These are phyloP conservation scores for Artibeus lituratus DNA, from an alignment of 2,797 vertebrate genomes.

Conservation along the genomic window DNA sequence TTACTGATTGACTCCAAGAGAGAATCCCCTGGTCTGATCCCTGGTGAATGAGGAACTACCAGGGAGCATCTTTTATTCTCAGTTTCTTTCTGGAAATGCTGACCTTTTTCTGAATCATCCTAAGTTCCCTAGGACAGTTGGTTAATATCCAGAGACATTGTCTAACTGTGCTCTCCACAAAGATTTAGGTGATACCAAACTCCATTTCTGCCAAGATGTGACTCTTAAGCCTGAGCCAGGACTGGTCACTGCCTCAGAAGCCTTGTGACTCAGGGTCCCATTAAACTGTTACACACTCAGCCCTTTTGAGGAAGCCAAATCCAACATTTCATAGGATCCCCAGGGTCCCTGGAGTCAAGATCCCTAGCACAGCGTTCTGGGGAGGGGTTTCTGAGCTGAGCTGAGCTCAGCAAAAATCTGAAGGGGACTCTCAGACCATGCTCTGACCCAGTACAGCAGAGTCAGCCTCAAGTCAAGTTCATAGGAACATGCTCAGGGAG, in stretches of 20 bases:
- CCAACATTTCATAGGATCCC: not conserved
- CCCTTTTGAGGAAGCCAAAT: not conserved
- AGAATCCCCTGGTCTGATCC: not conserved
- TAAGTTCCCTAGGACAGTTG: not conserved
- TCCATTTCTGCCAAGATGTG: not conserved
- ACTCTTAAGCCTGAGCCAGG: too few relatives aligned
- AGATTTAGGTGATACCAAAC: not conserved
- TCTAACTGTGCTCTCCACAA: not conserved
- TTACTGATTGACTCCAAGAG: not conserved
- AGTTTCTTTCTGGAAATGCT: not conserved
- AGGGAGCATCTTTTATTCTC: not conserved
- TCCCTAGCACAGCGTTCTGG: too few relatives aligned
- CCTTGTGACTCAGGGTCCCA: not conserved
- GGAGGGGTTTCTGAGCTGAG: not conserved
- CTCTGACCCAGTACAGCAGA: not conserved
- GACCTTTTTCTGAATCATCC: not conserved
- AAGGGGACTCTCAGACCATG: not conserved
- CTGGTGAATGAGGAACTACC: not conserved
- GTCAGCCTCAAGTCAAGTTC: too few relatives aligned
- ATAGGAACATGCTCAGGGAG: not conserved
- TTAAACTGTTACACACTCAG: not conserved
- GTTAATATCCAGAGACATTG: not conserved
- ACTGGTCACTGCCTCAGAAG: not conserved
- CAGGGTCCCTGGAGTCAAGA: not conserved
- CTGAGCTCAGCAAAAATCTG: not conserved